Evolutionary conservation across 2,888 invertebrate species (phyloP).

Genomic region (Drosophila suboccidentalis): DNA sequence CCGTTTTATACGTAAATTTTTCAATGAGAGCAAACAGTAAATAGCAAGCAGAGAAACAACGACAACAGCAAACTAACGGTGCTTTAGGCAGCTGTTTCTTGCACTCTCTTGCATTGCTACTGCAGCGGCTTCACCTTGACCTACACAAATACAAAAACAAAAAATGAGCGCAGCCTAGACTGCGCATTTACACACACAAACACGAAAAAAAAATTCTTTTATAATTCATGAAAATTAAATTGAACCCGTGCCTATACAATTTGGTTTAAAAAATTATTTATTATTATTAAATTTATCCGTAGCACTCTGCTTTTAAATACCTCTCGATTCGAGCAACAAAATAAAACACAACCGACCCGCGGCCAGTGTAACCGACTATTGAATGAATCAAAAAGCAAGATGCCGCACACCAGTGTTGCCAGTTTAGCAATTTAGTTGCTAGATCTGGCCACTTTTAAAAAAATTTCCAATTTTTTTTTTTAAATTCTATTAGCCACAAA

Average conservation of each 20-base stretch:
- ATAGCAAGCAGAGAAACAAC: slow-evolving; percentile 2
- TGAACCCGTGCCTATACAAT: slow-evolving; percentile 4
- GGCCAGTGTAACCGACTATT: slow-evolving; percentile 55
- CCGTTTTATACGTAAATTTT: slow-evolving; percentile 43
- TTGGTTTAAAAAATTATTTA: slow-evolving; percentile 21
- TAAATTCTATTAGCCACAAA: too few relatives aligned
- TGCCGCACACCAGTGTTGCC: slow-evolving; percentile 1
- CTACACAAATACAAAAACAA: slow-evolving; percentile 63
- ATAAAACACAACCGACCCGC: slow-evolving; percentile 53
- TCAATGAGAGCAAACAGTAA: slow-evolving; percentile 36
- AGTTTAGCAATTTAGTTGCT: too few relatives aligned
- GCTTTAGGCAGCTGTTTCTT: slow-evolving; percentile 48
- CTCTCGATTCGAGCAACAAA: slow-evolving; percentile 13
- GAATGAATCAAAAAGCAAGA: neutral
- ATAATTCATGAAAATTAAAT: slow-evolving; percentile 13
- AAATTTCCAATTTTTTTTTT: too few relatives aligned
- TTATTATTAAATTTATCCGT: too few relatives aligned
- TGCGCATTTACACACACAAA: slow-evolving; percentile 1
- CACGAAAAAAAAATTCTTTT: slow-evolving; percentile 3
- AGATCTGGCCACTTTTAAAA: too few relatives aligned
- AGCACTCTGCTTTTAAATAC: slow-evolving; percentile 47
- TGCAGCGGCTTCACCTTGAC: slow-evolving; percentile 68
- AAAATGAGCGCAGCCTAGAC: slow-evolving; percentile 16
- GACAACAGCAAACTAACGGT: slow-evolving; percentile 43
- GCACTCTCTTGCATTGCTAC: slow-evolving; percentile 14